These are phyloP conservation scores for Ascidia mentula DNA, from an alignment of 23 tunicate genomes.

Conservation along the genomic window DNA sequence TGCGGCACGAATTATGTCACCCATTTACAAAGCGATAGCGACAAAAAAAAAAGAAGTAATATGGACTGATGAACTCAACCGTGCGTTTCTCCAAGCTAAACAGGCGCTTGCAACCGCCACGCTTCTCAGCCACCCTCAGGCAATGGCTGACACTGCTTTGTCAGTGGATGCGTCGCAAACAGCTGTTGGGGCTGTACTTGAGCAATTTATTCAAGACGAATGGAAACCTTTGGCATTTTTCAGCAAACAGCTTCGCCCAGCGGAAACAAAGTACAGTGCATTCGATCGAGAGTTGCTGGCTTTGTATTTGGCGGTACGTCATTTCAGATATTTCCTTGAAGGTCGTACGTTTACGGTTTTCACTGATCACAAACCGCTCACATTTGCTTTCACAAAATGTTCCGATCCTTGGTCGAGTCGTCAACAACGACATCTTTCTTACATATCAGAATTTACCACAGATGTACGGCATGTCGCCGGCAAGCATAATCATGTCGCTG, in stretches of 20 bases:
- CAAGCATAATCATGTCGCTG: neutral
- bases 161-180: constrained; percentile 1
- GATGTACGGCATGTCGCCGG: constrained; percentile 1
- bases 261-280: no score
- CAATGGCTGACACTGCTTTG: neutral
- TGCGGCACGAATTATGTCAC: neutral
- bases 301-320: no score
- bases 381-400: constrained; percentile 2
- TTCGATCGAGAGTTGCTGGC: no score
- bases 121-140: neutral
- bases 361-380: constrained; percentile 11
- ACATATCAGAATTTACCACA: constrained; percentile 5
- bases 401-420: constrained; percentile 10
- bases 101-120: neutral
- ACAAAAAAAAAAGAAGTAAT: neutral
- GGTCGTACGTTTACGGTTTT: no score
- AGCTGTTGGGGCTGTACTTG: constrained; percentile 5
- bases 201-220: neutral
- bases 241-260: neutral
- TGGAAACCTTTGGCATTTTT: constrained; percentile 17
- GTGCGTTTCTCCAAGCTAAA: constrained; percentile 2
- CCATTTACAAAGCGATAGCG: neutral
- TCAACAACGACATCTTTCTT: neutral
- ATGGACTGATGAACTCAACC: neutral
- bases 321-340: no score